Conservation (phyloP, 2,113 vertebrate genomes). For the Oreocharis arfaki region DNA sequence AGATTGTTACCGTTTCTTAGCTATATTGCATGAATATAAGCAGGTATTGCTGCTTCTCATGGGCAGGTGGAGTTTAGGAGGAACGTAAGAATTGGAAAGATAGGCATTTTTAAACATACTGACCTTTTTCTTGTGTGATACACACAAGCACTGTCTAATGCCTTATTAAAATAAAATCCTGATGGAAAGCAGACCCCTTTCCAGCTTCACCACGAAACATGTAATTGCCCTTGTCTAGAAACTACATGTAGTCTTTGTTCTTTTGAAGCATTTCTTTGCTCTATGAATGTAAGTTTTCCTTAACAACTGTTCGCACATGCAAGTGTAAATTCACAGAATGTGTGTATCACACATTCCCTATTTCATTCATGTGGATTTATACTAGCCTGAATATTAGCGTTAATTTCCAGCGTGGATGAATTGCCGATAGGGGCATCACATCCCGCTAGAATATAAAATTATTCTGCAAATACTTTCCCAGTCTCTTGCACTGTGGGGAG, state of each 20-base stretch:
- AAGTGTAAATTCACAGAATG: not conserved
- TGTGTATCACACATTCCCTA: not conserved
- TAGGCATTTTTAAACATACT: not conserved
- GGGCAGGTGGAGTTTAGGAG: not conserved
- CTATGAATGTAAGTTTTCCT: not conserved
- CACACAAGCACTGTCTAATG: not conserved
- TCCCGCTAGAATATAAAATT: not conserved
- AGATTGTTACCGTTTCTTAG: not conserved
- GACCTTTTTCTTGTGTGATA: not conserved
- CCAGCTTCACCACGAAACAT: not conserved
- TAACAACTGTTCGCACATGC: not conserved
- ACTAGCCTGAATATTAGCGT: not conserved
- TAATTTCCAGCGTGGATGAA: not conserved
- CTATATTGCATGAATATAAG: not conserved
- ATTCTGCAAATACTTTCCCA: not conserved
- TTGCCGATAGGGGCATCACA: not conserved
- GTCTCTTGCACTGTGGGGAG: not conserved
- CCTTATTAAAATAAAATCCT: not conserved
- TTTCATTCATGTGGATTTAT: not conserved
- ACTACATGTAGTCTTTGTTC: not conserved
- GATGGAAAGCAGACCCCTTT: constrained; percentile 31
- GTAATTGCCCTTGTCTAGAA: not conserved
- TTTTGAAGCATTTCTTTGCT: not conserved
- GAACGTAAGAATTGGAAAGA: not conserved
- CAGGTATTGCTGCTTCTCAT: not conserved